Base-by-base conservation (phyloP, 2,888 invertebrate species). In the Neoaliturus tenellus region DNA sequence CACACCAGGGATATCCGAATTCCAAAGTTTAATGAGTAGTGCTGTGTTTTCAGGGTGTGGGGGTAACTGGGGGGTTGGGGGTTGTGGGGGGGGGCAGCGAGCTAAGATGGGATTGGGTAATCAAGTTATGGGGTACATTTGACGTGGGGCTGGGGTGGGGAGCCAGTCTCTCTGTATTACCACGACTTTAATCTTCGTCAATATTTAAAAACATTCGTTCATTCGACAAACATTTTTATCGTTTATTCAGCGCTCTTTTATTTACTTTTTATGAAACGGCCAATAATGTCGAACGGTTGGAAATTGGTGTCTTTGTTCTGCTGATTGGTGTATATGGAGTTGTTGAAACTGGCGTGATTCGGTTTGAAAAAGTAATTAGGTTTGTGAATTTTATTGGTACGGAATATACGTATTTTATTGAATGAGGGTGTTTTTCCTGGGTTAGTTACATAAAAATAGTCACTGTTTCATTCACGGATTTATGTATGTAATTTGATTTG, bases 101-200 rank as follows among this genome's bases (percentile, higher is more conserved):
- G 82, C 69, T 83, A 83, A 80, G 80, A 83, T 83, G 80, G 83
- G 80, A 83, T 80, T 83, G 89, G 92, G 92, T 94, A 94, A 94
- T 94, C 93, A 93, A 93, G 93, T 94, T 94, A 94, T 93, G 94
- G 87, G 93, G 94, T 94, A 94, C 94, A 94, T 94, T 94, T 94
- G 94, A 94, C 94, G 94, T 94, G 93, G 94, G 94, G 93, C 93
- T 89, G 89, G 89, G 89, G 87, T 89, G 87, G 88, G 88, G 88
- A 88, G 88, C 62, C 92, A 92, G 92, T 23, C 78, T 55, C 78
- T 33, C 78, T 48, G 20, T 78, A 55, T 78, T 55, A 78, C 78
- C 55, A 55, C 55, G 48, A 55, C 78, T 78, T 78, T 78, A 78
- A 78, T 78, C 78, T 55, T 48, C 55, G 78, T 78, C 78, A 78